Evolutionary conservation across 2,888 invertebrate genomes (phyloP).

Genomic region (Eudiplozoon nipponicum): DNA sequence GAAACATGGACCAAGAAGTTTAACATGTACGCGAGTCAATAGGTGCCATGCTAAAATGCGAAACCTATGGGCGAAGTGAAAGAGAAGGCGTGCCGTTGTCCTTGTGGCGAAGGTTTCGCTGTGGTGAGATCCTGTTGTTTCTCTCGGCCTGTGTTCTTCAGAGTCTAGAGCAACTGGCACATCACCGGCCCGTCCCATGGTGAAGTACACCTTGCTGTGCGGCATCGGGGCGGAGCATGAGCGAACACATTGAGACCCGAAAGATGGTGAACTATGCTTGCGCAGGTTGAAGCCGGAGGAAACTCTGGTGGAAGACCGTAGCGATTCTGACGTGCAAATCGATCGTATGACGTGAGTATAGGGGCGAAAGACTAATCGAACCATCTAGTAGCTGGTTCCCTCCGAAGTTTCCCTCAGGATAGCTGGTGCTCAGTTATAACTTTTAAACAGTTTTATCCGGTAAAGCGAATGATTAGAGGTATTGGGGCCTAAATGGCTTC

Average conservation of each 20-base stretch:
- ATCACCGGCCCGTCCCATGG: conserved; percentile 33
- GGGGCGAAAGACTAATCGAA: conserved; percentile 38
- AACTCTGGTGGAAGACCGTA: conserved; percentile 41
- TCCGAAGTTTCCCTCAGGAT: conserved; percentile 45
- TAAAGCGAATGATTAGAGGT: conserved; percentile 44
- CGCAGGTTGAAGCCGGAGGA: conserved; percentile 39
- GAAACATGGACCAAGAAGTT: conserved; percentile 46
- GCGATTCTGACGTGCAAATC: conserved; percentile 47
- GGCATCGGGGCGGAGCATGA: conserved; percentile 30
- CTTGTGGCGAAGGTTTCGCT: no score
- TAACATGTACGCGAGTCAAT: conserved; percentile 40
- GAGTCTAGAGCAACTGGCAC: conserved; percentile 25
- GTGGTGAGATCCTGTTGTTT: conserved; percentile 18
- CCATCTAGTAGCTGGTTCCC: conserved; percentile 46
- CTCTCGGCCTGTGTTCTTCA: no score
- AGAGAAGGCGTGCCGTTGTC: conserved; percentile 31
- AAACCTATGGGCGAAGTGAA: conserved; percentile 39
- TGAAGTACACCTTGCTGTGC: conserved; percentile 11
- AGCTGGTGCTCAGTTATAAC: conserved; percentile 31
- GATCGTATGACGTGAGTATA: conserved; percentile 44
- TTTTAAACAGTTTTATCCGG: conserved; percentile 34
- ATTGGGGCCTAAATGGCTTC: conserved; percentile 39
- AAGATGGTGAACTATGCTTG: conserved; percentile 43
- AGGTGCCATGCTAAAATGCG: conserved; percentile 31
- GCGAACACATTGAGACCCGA: conserved; percentile 40